phyloP scores from a whole-genome alignment of 92 coral and sea anemone species.

The Epizoanthus rinbou region DNA sequence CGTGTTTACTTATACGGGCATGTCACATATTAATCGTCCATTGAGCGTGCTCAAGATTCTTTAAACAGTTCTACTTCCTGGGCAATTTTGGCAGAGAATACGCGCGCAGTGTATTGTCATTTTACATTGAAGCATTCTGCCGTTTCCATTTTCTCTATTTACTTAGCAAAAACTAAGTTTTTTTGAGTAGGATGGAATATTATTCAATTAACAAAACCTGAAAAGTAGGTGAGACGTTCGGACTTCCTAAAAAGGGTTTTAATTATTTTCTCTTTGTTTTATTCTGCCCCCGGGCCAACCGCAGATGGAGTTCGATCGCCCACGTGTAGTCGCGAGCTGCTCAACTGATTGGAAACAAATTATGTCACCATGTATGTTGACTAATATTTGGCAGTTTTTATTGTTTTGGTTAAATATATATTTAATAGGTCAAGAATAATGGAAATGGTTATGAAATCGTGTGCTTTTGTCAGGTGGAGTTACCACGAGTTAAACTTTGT shows the following conservation, averaged over 20 bases:
- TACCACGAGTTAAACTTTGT: no score
- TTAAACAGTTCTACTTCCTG: slow-evolving; percentile 28
- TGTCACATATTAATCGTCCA: slow-evolving; percentile 34
- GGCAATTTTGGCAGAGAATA: background rate
- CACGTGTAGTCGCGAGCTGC: no score
- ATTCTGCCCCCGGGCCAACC: slow-evolving; percentile 4
- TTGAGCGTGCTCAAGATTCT: slow-evolving; percentile 23
- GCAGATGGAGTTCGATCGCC: background rate
- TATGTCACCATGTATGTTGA: no score
- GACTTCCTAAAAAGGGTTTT: background rate
- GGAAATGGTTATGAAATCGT: no score
- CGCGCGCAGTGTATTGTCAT: background rate
- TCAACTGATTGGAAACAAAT: no score
- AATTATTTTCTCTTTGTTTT: background rate
- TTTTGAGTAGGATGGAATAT: background rate
- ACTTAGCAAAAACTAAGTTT: background rate
- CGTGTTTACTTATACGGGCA: slow-evolving; percentile 43
- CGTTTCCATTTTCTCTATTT: background rate
- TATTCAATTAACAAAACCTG: background rate
- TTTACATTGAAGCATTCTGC: background rate
- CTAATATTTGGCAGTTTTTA: no score
- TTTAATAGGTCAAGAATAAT: no score
- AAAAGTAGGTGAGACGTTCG: background rate
- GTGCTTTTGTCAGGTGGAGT: no score
- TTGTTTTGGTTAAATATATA: no score